Evolutionary conservation across 37 sponge, comb jelly and placozoan species (phyloP), one percentile per base, ranked within the genome.

Genomic region (Tethya wilhelma): DNA sequence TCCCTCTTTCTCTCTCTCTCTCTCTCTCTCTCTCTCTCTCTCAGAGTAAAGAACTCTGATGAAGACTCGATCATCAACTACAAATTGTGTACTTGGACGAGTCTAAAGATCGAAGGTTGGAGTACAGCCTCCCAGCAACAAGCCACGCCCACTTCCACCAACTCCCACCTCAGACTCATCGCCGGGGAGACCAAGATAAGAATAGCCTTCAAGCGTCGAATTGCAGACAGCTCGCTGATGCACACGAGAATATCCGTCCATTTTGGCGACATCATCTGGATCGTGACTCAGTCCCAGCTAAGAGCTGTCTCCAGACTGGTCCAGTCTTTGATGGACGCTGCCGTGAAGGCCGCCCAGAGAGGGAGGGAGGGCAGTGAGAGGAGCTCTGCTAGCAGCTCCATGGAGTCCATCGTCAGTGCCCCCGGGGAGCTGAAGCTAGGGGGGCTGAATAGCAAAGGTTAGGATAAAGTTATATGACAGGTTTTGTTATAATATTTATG

Each of bases 271-370:
- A 20, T 94, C 14, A 69, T 90, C n/a, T 90, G 90, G 77, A 83
- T 94, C 23, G 64, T 94, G 77, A 94, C 83, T 29, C 90, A 90
- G 60, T 75, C 86, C 0, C 90, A 94, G 85, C 70, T 94, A 53
- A 55, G 78, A n/a, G 87, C 90, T 4, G 71, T 78, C 25, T 94
- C 94, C 31, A 32, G 39, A n/a, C 75, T 94, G 1, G 64, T 83
- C 31, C 94, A 94, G 85, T 67, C 75, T 4, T 68, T 94, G 42
- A 79, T 72, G 25, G 81, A 84, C n/a, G 75, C 87, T 12, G 87
- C 87, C 44, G 69, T 90, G 0, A 41, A 62, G 41, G 44, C 81
- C 30, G 63, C 58, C 8, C 86, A 77, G 70, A 60, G 33, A 53
- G 73, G 65, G 64, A 43, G 78, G 23, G 67, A 39, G 63, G 38